These are phyloP conservation scores for Galaxea fascicularis DNA, from an alignment of 92 coral and sea anemone genomes.

Conservation along the genomic window DNA sequence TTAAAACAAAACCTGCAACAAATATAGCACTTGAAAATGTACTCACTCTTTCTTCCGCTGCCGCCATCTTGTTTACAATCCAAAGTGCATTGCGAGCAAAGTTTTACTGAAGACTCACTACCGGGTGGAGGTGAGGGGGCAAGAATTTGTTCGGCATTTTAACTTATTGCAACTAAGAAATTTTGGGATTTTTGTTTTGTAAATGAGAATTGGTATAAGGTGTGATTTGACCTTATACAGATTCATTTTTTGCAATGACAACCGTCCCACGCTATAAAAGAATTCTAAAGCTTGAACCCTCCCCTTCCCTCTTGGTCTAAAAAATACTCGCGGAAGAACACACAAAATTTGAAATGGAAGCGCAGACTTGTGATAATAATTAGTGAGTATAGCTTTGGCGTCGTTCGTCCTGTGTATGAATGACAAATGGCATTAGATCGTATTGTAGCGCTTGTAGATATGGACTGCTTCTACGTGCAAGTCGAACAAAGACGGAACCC, in stretches of 20 bases:
- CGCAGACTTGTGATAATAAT: not conserved
- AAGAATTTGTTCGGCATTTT: no score
- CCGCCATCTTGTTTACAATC: constrained; percentile 96
- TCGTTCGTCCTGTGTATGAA: not conserved
- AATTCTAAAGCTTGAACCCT: not conserved
- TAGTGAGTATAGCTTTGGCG: not conserved
- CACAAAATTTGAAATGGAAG: constrained; percentile 52
- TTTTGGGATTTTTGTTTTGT: no score
- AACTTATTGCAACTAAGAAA: no score
- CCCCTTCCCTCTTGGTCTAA: constrained; percentile 5
- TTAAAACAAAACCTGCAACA: constrained; percentile 34
- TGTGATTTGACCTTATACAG: no score
- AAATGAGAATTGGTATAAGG: no score
- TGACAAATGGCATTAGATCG: constrained; percentile 73
- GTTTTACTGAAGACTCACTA: no score
- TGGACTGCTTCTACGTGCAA: constrained; percentile 99
- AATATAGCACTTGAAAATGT: constrained; percentile 31
- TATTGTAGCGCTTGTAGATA: constrained; percentile 89
- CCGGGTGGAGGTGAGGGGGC: constrained; percentile 8
- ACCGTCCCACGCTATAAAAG: not conserved
- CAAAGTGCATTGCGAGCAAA: constrained; percentile 68
- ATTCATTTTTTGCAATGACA: no score
- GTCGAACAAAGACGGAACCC: constrained; percentile 95
- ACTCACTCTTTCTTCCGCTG: constrained; percentile 80
- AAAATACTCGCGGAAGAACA: constrained; percentile 34